Conservation (phyloP, 2,797 vertebrate species). For the Hypotaenidia okinawae region DNA sequence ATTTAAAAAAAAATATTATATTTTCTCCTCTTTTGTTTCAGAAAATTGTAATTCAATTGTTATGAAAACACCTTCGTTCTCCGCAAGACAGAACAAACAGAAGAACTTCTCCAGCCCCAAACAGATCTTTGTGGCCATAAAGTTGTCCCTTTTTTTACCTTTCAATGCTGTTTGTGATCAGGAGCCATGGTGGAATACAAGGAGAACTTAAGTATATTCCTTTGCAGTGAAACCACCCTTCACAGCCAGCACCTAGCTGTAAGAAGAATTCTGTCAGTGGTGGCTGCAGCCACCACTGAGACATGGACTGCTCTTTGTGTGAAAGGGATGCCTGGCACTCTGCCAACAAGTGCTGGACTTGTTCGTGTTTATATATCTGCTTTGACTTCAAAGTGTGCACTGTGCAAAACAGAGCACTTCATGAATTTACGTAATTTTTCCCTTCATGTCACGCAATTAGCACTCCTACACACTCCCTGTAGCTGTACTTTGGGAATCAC, state of each 20-base stretch:
- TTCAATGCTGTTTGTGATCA: not conserved
- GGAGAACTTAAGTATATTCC: not conserved
- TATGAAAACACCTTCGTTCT: not conserved
- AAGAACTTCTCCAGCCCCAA: not conserved
- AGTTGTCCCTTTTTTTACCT: not conserved
- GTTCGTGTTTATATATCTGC: not conserved
- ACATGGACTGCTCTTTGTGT: not conserved
- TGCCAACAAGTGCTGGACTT: not conserved
- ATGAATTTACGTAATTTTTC: conserved; percentile 11
- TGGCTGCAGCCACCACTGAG: not conserved
- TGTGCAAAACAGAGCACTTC: not conserved
- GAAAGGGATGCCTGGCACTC: not conserved
- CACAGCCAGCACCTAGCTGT: not conserved
- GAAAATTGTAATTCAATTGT: not conserved
- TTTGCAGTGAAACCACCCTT: not conserved
- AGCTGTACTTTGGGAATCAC: conserved; percentile 57
- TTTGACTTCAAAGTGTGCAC: not conserved
- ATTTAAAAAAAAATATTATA: not conserved
- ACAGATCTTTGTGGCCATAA: not conserved
- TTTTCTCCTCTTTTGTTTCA: not conserved
- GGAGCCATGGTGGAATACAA: not conserved
- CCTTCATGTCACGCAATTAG: conserved; percentile 50
- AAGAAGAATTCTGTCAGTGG: not conserved
- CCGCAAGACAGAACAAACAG: not conserved
- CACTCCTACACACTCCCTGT: conserved; percentile 58